These are phyloP conservation scores for Heterodera schachtii DNA, from an alignment of 1,140 invertebrate genomes.

Conservation along the genomic window DNA sequence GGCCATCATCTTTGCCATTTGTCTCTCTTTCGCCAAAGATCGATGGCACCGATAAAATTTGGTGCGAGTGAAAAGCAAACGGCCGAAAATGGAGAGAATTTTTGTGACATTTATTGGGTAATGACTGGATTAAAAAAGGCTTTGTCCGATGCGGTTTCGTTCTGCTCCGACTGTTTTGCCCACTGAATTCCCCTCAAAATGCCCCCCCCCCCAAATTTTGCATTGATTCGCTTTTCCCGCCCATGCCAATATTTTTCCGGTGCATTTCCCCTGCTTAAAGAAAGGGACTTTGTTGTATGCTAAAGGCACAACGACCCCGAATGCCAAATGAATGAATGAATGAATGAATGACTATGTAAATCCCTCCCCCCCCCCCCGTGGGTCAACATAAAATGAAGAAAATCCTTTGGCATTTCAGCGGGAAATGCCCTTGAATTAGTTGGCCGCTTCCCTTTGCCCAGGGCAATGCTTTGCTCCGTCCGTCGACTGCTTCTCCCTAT, in stretches of 20 bases:
- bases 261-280: neutral
- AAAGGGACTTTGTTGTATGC: neutral
- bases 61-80: neutral
- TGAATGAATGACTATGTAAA: neutral
- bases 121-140: neutral
- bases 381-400: neutral
- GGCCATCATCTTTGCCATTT: neutral
- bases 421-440: neutral
- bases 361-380: neutral
- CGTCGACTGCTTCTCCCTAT: conserved; percentile 17
- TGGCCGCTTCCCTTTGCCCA: neutral
- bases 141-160: too few species aligned
- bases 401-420: neutral
- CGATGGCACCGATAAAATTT: neutral
- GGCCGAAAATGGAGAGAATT: too few species aligned
- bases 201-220: neutral
- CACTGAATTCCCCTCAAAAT: neutral
- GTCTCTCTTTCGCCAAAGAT: neutral
- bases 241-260: neutral
- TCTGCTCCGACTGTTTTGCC: neutral
- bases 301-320: neutral
- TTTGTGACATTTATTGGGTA: neutral
- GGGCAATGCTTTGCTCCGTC: neutral
- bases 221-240: neutral
- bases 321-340: conserved; percentile 4